phyloP scores from a whole-genome alignment of 2,113 vertebrate species.

The Vireo altiloquus region DNA sequence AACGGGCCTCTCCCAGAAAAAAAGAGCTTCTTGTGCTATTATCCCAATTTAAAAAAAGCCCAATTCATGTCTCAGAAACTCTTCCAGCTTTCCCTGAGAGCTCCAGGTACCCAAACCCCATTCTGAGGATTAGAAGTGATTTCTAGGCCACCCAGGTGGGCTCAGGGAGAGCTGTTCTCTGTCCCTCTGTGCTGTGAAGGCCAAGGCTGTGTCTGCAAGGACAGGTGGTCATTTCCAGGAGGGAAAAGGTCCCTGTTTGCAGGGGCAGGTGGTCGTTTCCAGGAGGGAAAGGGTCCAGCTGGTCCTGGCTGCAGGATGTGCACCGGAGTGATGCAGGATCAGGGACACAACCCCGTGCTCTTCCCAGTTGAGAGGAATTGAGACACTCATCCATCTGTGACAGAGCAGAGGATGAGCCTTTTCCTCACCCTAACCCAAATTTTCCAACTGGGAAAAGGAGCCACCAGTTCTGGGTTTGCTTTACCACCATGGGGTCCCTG shows the following conservation, averaged over 20 bases:
- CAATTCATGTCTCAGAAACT: background rate
- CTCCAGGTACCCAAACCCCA: background rate
- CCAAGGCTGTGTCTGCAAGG: too few species aligned
- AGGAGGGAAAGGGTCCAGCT: background rate
- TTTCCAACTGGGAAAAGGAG: background rate
- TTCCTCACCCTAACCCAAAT: fast-evolving
- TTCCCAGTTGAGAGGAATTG: background rate
- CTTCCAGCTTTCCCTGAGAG: background rate
- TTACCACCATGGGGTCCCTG: background rate
- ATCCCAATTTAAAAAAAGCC: background rate
- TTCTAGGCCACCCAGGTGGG: background rate
- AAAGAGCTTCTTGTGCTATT: background rate
- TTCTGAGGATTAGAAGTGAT: background rate
- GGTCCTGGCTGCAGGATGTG: background rate
- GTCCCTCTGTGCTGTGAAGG: background rate
- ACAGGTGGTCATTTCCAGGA: background rate
- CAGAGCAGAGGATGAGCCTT: background rate
- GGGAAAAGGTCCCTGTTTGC: background rate
- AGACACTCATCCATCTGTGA: background rate
- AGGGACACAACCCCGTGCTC: fast-evolving
- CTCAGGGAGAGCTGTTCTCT: background rate
- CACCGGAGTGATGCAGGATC: background rate
- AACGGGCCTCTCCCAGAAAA: background rate
- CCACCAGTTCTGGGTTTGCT: fast-evolving
- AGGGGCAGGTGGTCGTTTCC: background rate